Base-by-base conservation (phyloP, 2,888 invertebrate species). In the Copidosoma aretas region DNA sequence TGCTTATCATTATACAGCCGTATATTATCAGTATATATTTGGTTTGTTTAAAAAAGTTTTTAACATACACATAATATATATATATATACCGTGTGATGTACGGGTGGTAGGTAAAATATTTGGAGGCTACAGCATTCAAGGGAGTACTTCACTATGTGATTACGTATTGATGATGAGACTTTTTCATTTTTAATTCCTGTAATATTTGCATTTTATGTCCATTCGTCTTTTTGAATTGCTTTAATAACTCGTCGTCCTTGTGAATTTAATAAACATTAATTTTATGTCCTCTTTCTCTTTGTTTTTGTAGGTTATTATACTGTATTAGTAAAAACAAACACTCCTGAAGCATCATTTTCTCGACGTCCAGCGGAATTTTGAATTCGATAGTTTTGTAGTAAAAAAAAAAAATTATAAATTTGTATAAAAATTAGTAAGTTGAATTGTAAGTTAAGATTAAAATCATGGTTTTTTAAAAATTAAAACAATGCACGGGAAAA, bases 81-180 rank as follows among this genome's bases (percentile, higher is more conserved):
- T 64, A 71, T 72, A 68, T 69, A 66, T 69, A 53, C 66, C 66
- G 68, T 68, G 25, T 21, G 14, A 46, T 71, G 67, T 63, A 69
- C 74, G 74, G 74, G 75, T 74, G 73, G 75, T 75, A 76, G 75
- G 78, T 78, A 77, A 74, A 77, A 75, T 76, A 58, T 73, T 76
- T 78, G 77, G 79, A 79, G 74, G 74, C 79, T 80, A 79, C 78
- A 76, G 78, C 79, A 80, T 78, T 80, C 77, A 76, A 77, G 77
- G 73, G 74, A 75, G 64, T 72, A 73, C 64, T 71, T 73, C 63
- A 71, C 60, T 67, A 68, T 60, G 59, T 68, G 52, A 60, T 53
- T 62, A 25, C 58, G 58, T 61, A 43, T 22, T 49, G 21, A n/a
- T 64, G n/a, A 15, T 70, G 41, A 52, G 1, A 53, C 10, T 52